Evolutionary conservation across 2,113 vertebrate species (phyloP), one percentile per base, ranked within the genome.

Genomic region (Eupsittula cactorum): DNA sequence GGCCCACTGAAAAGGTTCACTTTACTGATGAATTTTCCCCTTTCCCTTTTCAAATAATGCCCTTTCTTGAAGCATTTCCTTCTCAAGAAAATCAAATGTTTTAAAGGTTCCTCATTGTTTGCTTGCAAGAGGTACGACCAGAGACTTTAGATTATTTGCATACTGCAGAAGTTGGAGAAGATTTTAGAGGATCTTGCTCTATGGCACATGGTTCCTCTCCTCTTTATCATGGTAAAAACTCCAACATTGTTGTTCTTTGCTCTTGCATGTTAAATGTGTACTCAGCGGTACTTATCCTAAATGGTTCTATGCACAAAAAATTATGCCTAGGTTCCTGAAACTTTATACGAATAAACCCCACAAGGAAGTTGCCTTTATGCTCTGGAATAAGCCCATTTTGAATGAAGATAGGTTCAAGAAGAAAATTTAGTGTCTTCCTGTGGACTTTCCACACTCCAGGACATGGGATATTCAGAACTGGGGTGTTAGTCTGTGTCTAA

Each of bases 1-100:
- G 70, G 53, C 27, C 49, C 41, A 76, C 60, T 87, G 49, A 78
- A 92, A 92, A 79, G 60, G 21, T 71, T 95, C 49, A 35, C 60
- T 91, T 89, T 76, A 55, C 28, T 77, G 27, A 67, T 85, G 39
- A 44, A 41, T 90, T 91, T 90, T 42, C 28, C 59, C 42, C 65
- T 90, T 81, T 92, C 62, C 50, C 57, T 73, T 92, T 92, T 73
- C 11, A 87, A 91, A 77, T 83, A 81, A 94, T 80, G 42, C 28
- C 41, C 49, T 84, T 90, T 83, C 64, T 76, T 79, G 28, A 68
- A 86, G 35, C 29, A 62, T 88, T 95, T 94, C 82, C 64, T 88
- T 88, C 57, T 95, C 47, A 53, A 76, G 63, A 84, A 88, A 46
- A 33, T 71, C 13, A 50, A 14, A 55, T 29, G 6, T n/a, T 75